Evolutionary conservation across 2,113 vertebrate genomes (phyloP).

Genomic region (Barbus barbus): DNA sequence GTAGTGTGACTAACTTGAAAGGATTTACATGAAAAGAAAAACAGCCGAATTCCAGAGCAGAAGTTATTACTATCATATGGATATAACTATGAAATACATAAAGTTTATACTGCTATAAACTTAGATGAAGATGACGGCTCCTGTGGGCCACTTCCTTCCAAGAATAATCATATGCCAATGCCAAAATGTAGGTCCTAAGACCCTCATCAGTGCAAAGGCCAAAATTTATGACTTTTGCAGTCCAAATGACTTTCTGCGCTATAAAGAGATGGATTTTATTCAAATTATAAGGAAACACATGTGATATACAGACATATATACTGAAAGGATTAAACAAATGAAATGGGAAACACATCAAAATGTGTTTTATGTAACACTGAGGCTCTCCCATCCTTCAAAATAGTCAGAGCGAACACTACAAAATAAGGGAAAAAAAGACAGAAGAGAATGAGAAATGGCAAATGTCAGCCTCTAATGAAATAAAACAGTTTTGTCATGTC

Average conservation of each 20-base stretch:
- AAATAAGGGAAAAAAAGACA: too few species aligned
- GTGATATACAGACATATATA: conserved; percentile 7
- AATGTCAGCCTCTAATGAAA: neutral
- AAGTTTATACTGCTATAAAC: conserved; percentile 23
- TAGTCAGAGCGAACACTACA: neutral
- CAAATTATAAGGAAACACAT: conserved; percentile 6
- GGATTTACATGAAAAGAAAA: conserved; percentile 30
- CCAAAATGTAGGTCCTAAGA: conserved; percentile 34
- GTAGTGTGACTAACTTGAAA: conserved; percentile 5
- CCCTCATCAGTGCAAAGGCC: conserved; percentile 21
- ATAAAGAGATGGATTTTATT: neutral
- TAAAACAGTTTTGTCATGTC: neutral
- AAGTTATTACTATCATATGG: conserved; percentile 32
- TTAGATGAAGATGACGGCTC: conserved; percentile 27
- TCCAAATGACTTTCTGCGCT: conserved; percentile 11
- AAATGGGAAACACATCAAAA: conserved; percentile 15
- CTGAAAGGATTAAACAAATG: neutral
- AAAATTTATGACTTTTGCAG: neutral
- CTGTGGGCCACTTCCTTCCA: conserved; percentile 15
- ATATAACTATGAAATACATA: conserved; percentile 34
- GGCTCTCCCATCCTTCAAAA: neutral
- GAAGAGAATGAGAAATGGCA: neutral
- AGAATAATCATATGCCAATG: conserved; percentile 12
- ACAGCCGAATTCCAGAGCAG: conserved; percentile 20
- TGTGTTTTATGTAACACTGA: conserved; percentile 10